Evolutionary conservation across 2,113 vertebrate genomes (phyloP).

Genomic region (Pangasianodon hypophthalmus): DNA sequence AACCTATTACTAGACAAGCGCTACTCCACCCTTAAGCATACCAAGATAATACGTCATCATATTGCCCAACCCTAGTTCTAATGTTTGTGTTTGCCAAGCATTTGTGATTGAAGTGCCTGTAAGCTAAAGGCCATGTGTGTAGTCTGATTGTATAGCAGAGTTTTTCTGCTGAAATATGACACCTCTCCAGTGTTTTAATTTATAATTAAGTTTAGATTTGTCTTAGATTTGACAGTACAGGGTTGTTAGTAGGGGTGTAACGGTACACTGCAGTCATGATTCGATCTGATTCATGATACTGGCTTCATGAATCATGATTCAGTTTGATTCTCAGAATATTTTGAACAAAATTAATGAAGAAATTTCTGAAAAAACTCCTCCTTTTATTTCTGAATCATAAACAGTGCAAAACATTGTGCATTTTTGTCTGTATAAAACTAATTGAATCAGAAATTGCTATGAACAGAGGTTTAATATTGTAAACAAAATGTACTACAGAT

Average conservation of each 20-base stretch:
- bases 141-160: neutral
- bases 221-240: neutral
- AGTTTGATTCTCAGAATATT: neutral
- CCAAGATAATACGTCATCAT: neutral
- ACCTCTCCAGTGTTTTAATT: neutral
- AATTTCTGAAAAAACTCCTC: neutral
- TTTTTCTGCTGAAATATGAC: neutral
- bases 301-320: neutral
- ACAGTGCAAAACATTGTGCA: neutral
- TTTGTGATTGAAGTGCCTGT: neutral
- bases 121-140: neutral
- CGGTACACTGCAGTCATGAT: neutral
- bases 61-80: neutral
- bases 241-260: neutral
- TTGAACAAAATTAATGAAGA: neutral
- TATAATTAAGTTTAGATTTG: neutral
- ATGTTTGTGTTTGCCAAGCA: neutral
- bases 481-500: neutral
- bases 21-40: constrained; percentile 34
- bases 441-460: neutral
- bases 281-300: neutral
- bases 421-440: neutral
- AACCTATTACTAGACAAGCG: neutral
- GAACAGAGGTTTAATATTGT: neutral
- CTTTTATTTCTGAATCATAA: neutral